These are phyloP conservation scores for Rugalucina vietnamica DNA, from an alignment of 2,888 invertebrate species.

Conservation along the genomic window DNA sequence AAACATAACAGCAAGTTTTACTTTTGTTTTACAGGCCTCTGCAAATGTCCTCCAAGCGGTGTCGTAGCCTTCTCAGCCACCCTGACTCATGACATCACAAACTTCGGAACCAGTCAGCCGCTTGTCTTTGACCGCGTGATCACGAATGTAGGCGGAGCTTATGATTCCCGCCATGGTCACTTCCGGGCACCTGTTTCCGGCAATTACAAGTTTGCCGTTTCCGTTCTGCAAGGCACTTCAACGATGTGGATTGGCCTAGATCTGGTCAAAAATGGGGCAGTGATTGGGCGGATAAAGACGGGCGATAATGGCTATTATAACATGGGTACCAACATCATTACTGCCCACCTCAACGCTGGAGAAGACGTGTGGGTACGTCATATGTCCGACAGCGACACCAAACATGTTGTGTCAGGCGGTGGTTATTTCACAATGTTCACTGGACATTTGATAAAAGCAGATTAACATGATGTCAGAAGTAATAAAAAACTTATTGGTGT, in stretches of 20 bases:
- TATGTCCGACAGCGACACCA: slow-evolving; percentile 50
- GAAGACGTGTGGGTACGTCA: slow-evolving; percentile 63
- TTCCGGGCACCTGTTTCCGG: slow-evolving; percentile 81
- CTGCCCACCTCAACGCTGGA: slow-evolving; percentile 41
- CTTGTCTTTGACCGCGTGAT: slow-evolving; percentile 78
- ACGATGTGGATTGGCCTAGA: slow-evolving; percentile 59
- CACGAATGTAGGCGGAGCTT: slow-evolving; percentile 81
- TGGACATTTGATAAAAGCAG: slow-evolving; percentile 47
- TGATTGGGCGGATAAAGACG: slow-evolving; percentile 56
- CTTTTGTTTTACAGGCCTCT: slow-evolving; percentile 40
- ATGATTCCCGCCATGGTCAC: slow-evolving; percentile 76
- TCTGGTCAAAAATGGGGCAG: slow-evolving; percentile 35
- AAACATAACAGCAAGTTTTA: no score
- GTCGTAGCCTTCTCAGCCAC: slow-evolving; percentile 80
- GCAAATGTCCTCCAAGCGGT: slow-evolving; percentile 55
- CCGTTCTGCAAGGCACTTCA: slow-evolving; percentile 49
- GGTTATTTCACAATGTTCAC: slow-evolving; percentile 60
- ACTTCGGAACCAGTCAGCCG: slow-evolving; percentile 76
- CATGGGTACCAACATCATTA: slow-evolving; percentile 59
- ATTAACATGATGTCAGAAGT: no score
- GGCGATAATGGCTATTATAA: slow-evolving; percentile 63
- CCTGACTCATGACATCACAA: slow-evolving; percentile 75
- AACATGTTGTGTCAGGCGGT: slow-evolving; percentile 35
- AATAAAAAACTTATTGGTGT: no score
- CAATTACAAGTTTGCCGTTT: slow-evolving; percentile 76